phyloP scores from a whole-genome alignment of 2,888 invertebrate species.

The Drosophila colorata region DNA sequence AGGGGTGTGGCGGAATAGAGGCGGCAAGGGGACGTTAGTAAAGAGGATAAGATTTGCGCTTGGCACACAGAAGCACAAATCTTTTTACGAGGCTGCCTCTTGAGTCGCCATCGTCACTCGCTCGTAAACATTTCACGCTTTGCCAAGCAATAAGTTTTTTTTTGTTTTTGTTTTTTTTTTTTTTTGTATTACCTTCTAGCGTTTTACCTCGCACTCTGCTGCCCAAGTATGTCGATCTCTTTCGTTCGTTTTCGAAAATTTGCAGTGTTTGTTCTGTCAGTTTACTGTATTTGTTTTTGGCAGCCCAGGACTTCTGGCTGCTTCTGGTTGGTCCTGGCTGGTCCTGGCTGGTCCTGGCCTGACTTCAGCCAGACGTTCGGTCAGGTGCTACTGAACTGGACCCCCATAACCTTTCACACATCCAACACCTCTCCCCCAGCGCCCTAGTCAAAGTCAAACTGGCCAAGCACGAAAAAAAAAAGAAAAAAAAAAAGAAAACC shows the following conservation, averaged over 20 bases:
- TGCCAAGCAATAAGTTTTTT: constrained; percentile 75
- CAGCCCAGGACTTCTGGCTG: constrained; percentile 41
- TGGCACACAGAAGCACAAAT: constrained; percentile 55
- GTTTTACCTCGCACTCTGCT: background rate
- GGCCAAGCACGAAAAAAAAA: constrained; percentile 16
- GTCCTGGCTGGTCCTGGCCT: constrained; percentile 15
- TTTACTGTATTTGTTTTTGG: constrained; percentile 74
- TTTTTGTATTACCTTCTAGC: background rate
- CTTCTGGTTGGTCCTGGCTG: constrained; percentile 21
- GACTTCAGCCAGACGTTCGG: constrained; percentile 31
- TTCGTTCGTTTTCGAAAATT: constrained; percentile 25
- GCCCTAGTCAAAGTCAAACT: constrained; percentile 19
- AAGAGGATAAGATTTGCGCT: constrained; percentile 66
- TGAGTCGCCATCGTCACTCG: constrained; percentile 75
- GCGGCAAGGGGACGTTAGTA: constrained; percentile 20
- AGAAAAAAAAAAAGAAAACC: constrained; percentile 3
- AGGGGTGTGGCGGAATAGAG: too few relatives aligned
- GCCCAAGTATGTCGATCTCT: constrained; percentile 34
- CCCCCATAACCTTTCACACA: background rate
- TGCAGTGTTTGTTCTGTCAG: constrained; percentile 63
- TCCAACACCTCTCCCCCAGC: background rate
- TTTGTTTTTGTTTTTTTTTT: constrained; percentile 7
- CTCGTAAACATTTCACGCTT: constrained; percentile 81
- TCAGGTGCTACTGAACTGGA: constrained; percentile 41
- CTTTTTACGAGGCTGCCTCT: constrained; percentile 60